A percentile compares a stretch with the other conserved stretches of the same genome.
These are phyloP conservation scores for Triplophysa siluroides DNA, from an alignment of 2,113 vertebrate genomes.

Conservation along the genomic window DNA sequence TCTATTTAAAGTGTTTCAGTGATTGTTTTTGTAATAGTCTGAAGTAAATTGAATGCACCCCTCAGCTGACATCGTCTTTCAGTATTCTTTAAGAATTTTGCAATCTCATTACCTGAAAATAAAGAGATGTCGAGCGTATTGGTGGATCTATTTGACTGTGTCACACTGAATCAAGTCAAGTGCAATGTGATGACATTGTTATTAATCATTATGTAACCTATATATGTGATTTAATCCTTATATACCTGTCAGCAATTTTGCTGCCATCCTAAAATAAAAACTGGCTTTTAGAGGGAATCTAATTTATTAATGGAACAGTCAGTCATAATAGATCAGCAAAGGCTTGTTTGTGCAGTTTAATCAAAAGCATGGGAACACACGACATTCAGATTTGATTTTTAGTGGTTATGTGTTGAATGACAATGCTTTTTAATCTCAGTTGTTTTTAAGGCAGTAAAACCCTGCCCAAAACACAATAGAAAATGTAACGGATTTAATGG, in stretches of 20 bases:
- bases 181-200: slow-evolving; percentile 21
- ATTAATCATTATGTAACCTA: slow-evolving; percentile 23
- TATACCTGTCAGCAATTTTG: slow-evolving; percentile 7
- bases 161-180: slow-evolving; percentile 11
- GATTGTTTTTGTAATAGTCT: slow-evolving; percentile 22
- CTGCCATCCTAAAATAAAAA: slow-evolving; percentile 22
- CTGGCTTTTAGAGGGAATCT: slow-evolving; percentile 14
- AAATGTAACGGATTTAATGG: too few species aligned
- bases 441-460: background rate
- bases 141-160: background rate
- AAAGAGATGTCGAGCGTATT: slow-evolving; percentile 33
- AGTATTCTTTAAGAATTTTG: slow-evolving; percentile 32
- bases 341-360: slow-evolving; percentile 13
- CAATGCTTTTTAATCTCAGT: background rate
- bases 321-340: slow-evolving; percentile 13
- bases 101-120: slow-evolving; percentile 47
- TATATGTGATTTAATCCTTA: slow-evolving; percentile 17
- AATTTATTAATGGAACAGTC: slow-evolving; percentile 5
- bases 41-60: slow-evolving; percentile 43
- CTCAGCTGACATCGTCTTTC: slow-evolving; percentile 27
- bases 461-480: too few species aligned
- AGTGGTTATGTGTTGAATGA: background rate
- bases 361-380: slow-evolving; percentile 21
- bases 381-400: background rate
- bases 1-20: background rate